Evolutionary conservation across 2,797 vertebrate species (phyloP), one percentile per base, ranked within the genome.

Genomic region (Lacerta agilis): DNA sequence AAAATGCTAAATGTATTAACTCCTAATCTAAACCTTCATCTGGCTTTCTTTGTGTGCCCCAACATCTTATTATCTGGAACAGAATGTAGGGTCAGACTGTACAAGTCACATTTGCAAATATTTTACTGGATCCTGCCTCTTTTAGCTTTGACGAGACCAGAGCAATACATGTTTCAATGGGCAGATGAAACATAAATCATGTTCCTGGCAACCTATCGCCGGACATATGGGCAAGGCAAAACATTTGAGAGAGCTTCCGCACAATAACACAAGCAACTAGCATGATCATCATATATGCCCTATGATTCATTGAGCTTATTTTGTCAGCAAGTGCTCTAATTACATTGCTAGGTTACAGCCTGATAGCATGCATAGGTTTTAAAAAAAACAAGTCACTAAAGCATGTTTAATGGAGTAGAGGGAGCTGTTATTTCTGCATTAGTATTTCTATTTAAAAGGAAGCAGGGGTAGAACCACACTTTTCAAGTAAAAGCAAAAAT

Each of bases 271-370:
- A 86, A 83, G 87, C 89, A 94, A 90, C 66, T 69, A 77, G 91
- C 78, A 87, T 82, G 86, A 85, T 93, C 88, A 92, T 92, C 92
- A 91, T 91, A 92, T 94, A 89, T 0, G 85, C 92, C 45, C 67
- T 86, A 71, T 91, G 95, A 96, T 93, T 96, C 95, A 95, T 45
- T 5, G 41, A 41, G 45, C 91, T 75, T 90, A 79, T 90, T 95
- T 92, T 94, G 93, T 91, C 93, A 94, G 93, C 92, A 88, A 90
- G 81, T 83, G 64, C 88, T 93, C 93, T 93, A 93, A 94, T 94
- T 93, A 95, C 85, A 94, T 88, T 94, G 92, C 94, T 94, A 95
- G 91, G 89, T 94, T 92, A 94, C 89, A 92, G 89, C 86, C 73
- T 91, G 90, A 81, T 69, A 88, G 83, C 93, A 87, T 90, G 85